Conservation (phyloP, 1,140 invertebrate species). For the Cherax destructor region DNA sequence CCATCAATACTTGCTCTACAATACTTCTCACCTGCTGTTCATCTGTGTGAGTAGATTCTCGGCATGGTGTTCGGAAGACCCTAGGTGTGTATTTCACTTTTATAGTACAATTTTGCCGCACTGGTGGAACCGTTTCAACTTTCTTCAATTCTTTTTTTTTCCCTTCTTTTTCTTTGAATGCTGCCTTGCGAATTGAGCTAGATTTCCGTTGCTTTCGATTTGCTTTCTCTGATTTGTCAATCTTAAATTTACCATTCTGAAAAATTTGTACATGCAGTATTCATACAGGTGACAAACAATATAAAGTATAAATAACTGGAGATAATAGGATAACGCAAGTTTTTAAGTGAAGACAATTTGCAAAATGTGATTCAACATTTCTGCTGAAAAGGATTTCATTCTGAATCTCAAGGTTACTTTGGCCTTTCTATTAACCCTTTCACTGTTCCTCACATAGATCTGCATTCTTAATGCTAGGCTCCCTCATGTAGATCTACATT, state of each 20-base stretch:
- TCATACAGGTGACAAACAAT: too few relatives aligned
- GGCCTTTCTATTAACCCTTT: too few relatives aligned
- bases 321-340: too few relatives aligned
- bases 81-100: conserved; percentile 30
- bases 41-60: conserved; percentile 35
- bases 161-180: conserved; percentile 25
- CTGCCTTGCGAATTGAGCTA: conserved; percentile 32
- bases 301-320: too few relatives aligned
- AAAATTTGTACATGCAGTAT: background rate
- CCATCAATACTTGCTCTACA: too few relatives aligned
- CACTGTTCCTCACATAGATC: too few relatives aligned
- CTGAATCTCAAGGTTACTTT: too few relatives aligned
- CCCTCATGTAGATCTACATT: too few relatives aligned
- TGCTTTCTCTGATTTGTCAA: conserved; percentile 15
- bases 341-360: too few relatives aligned
- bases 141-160: conserved; percentile 10
- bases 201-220: conserved; percentile 34
- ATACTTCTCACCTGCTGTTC: conserved; percentile 36
- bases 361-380: too few relatives aligned
- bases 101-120: conserved; percentile 25
- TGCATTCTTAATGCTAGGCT: too few relatives aligned
- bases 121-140: background rate
- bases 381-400: too few relatives aligned
- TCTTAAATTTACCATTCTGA: background rate
- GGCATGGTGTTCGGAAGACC: conserved; percentile 36